A percentile compares a stretch with the other conserved stretches of the same genome.
These are phyloP conservation scores for Bilobella aurantiaca DNA, from an alignment of 1,140 invertebrate species.

Conservation along the genomic window DNA sequence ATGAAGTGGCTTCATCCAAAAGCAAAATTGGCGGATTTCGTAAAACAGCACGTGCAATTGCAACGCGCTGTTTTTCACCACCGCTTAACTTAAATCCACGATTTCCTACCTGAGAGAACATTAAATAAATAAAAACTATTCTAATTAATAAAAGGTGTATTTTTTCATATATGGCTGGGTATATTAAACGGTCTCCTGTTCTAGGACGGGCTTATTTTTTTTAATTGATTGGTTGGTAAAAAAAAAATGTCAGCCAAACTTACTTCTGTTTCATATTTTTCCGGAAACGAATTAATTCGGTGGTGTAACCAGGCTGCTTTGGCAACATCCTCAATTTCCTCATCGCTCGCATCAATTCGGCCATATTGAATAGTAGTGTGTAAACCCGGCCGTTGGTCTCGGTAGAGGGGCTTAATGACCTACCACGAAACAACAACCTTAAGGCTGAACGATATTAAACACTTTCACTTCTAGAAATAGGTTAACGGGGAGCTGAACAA, in stretches of 20 bases:
- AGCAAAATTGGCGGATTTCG: slow-evolving; percentile 45
- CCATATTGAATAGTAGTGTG: too few relatives aligned
- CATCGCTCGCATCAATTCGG: slow-evolving; percentile 44
- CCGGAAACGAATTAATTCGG: slow-evolving; percentile 47
- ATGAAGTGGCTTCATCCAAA: slow-evolving; percentile 43
- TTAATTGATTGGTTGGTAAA: too few relatives aligned
- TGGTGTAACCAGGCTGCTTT: slow-evolving; percentile 51
- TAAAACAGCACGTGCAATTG: slow-evolving; percentile 46
- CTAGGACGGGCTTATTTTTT: too few relatives aligned
- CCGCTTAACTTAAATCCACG: slow-evolving; percentile 62
- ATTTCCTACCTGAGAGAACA: slow-evolving; percentile 56
- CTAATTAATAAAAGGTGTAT: background rate
- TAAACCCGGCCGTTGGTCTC: too few relatives aligned
- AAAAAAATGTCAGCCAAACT: too few relatives aligned
- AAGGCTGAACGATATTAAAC: too few relatives aligned
- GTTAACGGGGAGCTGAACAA: too few relatives aligned
- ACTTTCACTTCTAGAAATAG: too few relatives aligned
- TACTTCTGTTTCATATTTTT: slow-evolving; percentile 39
- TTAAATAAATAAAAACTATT: background rate
- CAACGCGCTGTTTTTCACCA: slow-evolving; percentile 48
- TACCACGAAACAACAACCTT: too few relatives aligned
- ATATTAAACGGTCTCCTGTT: too few relatives aligned
- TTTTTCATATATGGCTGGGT: too few relatives aligned
- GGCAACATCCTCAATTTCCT: slow-evolving; percentile 42
- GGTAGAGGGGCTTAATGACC: too few relatives aligned